Conservation (phyloP, 2,888 invertebrate genomes). For the Lymantria monacha region DNA sequence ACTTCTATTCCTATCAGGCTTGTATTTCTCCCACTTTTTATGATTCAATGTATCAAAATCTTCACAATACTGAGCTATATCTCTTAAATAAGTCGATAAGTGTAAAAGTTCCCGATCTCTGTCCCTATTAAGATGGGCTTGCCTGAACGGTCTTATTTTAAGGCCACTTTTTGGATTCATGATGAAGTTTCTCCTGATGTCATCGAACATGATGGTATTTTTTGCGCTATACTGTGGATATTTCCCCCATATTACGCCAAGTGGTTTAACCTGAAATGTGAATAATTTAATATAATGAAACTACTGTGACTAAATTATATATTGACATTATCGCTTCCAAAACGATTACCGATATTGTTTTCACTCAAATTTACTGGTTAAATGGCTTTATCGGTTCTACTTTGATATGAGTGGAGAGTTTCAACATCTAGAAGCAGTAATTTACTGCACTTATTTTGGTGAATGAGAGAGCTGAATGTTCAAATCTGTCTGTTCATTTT, state of each 20-base stretch:
- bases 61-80: constrained; percentile 89
- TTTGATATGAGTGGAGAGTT: too few relatives aligned
- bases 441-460: too few relatives aligned
- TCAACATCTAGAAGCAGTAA: too few relatives aligned
- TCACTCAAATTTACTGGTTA: too few relatives aligned
- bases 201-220: constrained; percentile 99
- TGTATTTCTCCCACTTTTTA: constrained; percentile 94
- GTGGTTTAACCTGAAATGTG: constrained; percentile 90
- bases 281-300: not conserved
- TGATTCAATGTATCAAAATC: constrained; percentile 94
- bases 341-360: too few relatives aligned
- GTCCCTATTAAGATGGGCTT: constrained; percentile 93
- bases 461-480: too few relatives aligned
- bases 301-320: too few relatives aligned
- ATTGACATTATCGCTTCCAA: too few relatives aligned
- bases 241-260: constrained; percentile 98
- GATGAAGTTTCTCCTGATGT: constrained; percentile 96
- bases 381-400: too few relatives aligned
- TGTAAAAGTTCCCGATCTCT: constrained; percentile 92
- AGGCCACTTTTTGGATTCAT: constrained; percentile 98
- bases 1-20: constrained; percentile 64
- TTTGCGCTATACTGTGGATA: constrained; percentile 92
- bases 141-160: constrained; percentile 93
- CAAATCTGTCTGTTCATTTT: too few relatives aligned
- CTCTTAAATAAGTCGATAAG: constrained; percentile 90